Percentiles rank a stretch among this genome's conserved stretches.
phyloP scores from a whole-genome alignment of 2,888 invertebrate genomes.

The Catonia carolina region DNA sequence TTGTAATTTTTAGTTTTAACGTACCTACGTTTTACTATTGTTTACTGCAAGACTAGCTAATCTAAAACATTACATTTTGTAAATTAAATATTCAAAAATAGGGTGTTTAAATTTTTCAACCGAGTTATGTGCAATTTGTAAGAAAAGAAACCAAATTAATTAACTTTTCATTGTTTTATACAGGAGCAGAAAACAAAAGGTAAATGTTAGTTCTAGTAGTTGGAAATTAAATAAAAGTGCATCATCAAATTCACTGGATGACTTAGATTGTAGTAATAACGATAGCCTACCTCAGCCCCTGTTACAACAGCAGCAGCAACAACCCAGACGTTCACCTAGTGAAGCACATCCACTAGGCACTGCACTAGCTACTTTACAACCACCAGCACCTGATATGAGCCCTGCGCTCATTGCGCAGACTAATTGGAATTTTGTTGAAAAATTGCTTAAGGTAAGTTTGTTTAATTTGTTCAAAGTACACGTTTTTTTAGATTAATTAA shows the following conservation, averaged over 20 bases:
- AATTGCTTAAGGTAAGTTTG: slow-evolving; percentile 76
- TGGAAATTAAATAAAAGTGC: slow-evolving; percentile 15
- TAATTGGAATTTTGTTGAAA: slow-evolving; percentile 97
- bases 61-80: no score
- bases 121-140: no score
- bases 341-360: slow-evolving; percentile 34
- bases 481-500: no score
- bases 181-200: slow-evolving; percentile 23
- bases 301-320: background rate
- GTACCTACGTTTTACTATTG: no score
- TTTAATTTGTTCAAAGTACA: no score
- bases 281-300: background rate
- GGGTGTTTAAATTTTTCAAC: no score
- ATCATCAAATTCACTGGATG: slow-evolving; percentile 20
- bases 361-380: slow-evolving; percentile 29
- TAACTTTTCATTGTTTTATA: background rate
- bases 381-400: slow-evolving; percentile 43
- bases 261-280: slow-evolving; percentile 9
- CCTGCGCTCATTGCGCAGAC: slow-evolving; percentile 91
- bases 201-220: slow-evolving; percentile 22
- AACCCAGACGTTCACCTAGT: slow-evolving; percentile 21
- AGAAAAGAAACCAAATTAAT: background rate
- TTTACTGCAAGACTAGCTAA: no score
- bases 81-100: no score
- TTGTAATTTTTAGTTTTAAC: no score